Base-by-base conservation (phyloP, 2,888 invertebrate genomes). In the Drosophila ezoana region DNA sequence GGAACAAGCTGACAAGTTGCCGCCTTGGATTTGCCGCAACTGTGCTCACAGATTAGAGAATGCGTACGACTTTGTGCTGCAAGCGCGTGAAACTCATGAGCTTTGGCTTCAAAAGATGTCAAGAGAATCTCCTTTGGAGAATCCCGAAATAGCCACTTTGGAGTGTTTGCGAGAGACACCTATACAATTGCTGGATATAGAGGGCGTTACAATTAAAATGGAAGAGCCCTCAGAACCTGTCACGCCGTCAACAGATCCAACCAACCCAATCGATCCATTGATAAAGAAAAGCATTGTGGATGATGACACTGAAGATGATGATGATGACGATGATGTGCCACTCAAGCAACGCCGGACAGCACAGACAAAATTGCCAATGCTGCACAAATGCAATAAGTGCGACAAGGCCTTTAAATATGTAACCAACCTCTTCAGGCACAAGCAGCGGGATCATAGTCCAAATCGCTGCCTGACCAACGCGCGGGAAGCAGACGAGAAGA, bases 391-490 rank as follows among this genome's bases (percentile, higher is more conserved):
- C 52, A 70, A 71, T 16, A 67, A 66, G 37, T 82, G 81, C 49
- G 56, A 53, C 9, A 82, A 74, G 32, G 11, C 65, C 6, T 82
- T 85, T 3, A 69, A 64, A 54, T 85, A 77, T 49, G 63, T 79
- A 10, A 75, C 82, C 1, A 85, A 85, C 57, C 59, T 82, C n/a
- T 79, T 79, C 43, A 69, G 79, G 14, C 81, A 82, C 56, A 85
- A 70, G 14, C 79, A 76, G 18, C 48, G 64, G 4, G 61, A 72
- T 35, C 81, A 82, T 38, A 65, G 59, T 6, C 35, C 38, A 8
- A 51, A 51, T 9, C 32, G 11, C 13, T 11, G 32, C 28, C 51
- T 35, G 14, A 10, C 33, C 2, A 52, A 52, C 18, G 4, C 23
- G 6, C 9, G 45, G 4, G 0, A 28, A n/a, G 14, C 10, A 1